phyloP scores from a whole-genome alignment of 2,888 invertebrate genomes.

The Pachycephus smyrnensis region DNA sequence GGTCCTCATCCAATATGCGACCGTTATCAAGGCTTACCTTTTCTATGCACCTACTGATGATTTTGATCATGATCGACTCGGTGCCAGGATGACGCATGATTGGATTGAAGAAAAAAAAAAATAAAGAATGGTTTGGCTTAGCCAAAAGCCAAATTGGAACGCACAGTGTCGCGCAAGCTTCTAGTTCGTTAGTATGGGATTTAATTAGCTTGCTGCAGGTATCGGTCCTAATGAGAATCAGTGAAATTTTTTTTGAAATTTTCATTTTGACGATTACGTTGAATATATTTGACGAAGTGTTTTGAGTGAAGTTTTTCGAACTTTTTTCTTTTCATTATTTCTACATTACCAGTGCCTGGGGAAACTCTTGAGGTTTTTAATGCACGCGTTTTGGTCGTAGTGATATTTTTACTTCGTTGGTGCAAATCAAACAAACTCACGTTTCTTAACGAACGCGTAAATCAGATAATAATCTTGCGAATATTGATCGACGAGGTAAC shows the following conservation, averaged over 20 bases:
- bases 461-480: neutral
- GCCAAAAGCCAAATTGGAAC: slow-evolving; percentile 45
- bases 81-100: slow-evolving; percentile 17
- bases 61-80: slow-evolving; percentile 20
- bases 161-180: slow-evolving; percentile 40
- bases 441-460: neutral
- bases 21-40: neutral
- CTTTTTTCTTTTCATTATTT: neutral
- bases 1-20: neutral
- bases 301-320: too few species aligned
- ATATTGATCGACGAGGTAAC: neutral
- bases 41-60: slow-evolving; percentile 6
- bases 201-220: slow-evolving; percentile 32
- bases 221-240: neutral
- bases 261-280: neutral
- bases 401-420: neutral
- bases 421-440: neutral
- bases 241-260: neutral
- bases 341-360: neutral
- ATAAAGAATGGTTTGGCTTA: slow-evolving; percentile 24
- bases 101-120: neutral
- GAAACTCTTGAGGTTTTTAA: neutral
- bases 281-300: neutral
- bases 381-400: neutral
- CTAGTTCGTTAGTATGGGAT: slow-evolving; percentile 38